A percentile compares a stretch with the other conserved stretches of the same genome.
Conservation (phyloP, 2,888 invertebrate species). For the Oxytorus armatus region DNA sequence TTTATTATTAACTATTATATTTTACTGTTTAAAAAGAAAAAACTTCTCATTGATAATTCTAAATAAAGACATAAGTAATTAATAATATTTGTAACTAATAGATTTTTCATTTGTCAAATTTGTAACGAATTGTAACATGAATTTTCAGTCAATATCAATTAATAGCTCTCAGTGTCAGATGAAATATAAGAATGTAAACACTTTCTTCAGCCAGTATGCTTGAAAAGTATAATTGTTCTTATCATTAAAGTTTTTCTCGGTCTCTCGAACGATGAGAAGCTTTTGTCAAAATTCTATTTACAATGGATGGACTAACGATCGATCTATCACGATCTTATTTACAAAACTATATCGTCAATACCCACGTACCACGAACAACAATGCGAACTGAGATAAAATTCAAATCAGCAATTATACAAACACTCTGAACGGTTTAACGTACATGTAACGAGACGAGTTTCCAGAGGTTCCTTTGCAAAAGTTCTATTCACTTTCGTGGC, state of each 20-base stretch:
- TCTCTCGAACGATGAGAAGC: not conserved
- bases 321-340: conserved; percentile 45
- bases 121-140: too few species aligned
- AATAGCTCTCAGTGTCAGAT: too few species aligned
- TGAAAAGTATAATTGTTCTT: too few species aligned
- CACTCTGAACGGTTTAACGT: conserved; percentile 20
- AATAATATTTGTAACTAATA: too few species aligned
- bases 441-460: conserved; percentile 28
- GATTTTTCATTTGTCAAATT: too few species aligned
- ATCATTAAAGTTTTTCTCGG: not conserved
- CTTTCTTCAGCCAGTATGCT: too few species aligned
- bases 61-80: too few species aligned
- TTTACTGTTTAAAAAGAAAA: too few species aligned
- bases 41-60: too few species aligned
- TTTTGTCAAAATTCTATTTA: conserved; percentile 24
- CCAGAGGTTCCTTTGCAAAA: conserved; percentile 6
- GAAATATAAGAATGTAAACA: too few species aligned
- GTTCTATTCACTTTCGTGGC: conserved; percentile 51
- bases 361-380: conserved; percentile 30
- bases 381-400: conserved; percentile 32
- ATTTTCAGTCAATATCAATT: too few species aligned
- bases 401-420: conserved; percentile 35
- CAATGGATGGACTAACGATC: conserved; percentile 20
- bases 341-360: conserved; percentile 36
- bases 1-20: too few species aligned